Evolutionary conservation across 2,797 vertebrate species (phyloP).

Genomic region (Fistularia tabacaria): DNA sequence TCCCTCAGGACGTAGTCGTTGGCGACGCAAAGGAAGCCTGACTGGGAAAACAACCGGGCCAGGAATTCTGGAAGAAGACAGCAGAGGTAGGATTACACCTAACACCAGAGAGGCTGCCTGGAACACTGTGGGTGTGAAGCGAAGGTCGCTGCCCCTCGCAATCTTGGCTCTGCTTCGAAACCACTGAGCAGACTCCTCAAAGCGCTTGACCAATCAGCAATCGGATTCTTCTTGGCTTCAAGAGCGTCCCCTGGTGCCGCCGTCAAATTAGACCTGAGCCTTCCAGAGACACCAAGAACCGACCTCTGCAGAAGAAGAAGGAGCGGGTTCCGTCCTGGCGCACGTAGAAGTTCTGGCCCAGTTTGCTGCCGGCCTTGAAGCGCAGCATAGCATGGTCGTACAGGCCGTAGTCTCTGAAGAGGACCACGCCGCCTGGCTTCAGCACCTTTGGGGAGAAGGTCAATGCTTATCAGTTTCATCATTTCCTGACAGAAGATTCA

Average conservation of each 20-base stretch:
- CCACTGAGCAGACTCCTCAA: no score
- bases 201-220: no score
- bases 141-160: no score
- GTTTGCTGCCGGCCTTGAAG: slow-evolving; percentile 89
- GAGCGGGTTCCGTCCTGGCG: slow-evolving; percentile 95
- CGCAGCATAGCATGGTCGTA: slow-evolving; percentile 93
- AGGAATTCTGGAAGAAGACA: slow-evolving; percentile 77
- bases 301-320: slow-evolving; percentile 93
- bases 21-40: slow-evolving; percentile 75
- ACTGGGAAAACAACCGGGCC: slow-evolving; percentile 76
- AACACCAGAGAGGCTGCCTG: neutral
- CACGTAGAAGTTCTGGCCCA: slow-evolving; percentile 93
- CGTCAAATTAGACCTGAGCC: neutral
- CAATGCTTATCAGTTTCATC: no score
- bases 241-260: no score
- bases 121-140: neutral
- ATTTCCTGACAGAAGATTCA: no score
- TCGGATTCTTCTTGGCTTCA: no score
- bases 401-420: slow-evolving; percentile 96
- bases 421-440: slow-evolving; percentile 84
- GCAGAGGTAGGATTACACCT: neutral
- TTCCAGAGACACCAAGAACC: slow-evolving; percentile 29
- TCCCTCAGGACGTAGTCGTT: slow-evolving; percentile 91
- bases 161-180: no score
- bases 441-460: slow-evolving; percentile 76